Evolutionary conservation across 2,888 invertebrate genomes (phyloP), one percentile per base, ranked within the genome.

Genomic region (Leucophenga maculata): DNA sequence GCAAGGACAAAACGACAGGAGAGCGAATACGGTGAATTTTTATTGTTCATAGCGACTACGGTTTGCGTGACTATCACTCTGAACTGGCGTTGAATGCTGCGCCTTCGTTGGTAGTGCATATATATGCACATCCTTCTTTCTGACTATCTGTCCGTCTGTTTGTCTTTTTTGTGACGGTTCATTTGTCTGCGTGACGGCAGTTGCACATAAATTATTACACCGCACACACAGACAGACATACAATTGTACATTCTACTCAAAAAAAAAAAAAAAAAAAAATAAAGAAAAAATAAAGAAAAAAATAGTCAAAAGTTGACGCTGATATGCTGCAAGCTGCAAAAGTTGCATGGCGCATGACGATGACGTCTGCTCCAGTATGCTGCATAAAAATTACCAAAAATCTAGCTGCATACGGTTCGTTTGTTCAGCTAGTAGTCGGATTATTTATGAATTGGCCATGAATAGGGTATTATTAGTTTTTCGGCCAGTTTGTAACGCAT

Each of bases 191-290:
- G 82, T 83, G 11, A 9, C 55, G 60, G 69, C 66, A 71, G 83
- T 83, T 84, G 80, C 85, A 78, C 77, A 83, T 85, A 85, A 83
- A 85, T 83, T 83, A 83, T 85, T 80, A 80, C 82, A 78, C 76
- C n/a, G 44, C 26, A 26, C 26, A 48, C 79, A 77, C 79, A 78
- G 78, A 82, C 82, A 80, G 11, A 83, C 82, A 80, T 80, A 83
- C 83, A 83, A 83, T 83, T 75, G 79, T 82, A 84, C 84, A 80
- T 74, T 76, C 68, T 73, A 73, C 74, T 48, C 48, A 31, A 31
- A 14, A 26, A 6, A 11, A 14, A 59, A 39, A 1, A 8, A 3
- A n/a, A 31, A 57, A 57, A 31, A 64, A 64, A 20, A 64, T 20
- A 14, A 11, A 16, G 9, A 32, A 44, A 62, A 44, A 39, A 39